These are phyloP conservation scores for Lagocephalus sceleratus DNA, from an alignment of 2,797 vertebrate species.

Conservation along the genomic window DNA sequence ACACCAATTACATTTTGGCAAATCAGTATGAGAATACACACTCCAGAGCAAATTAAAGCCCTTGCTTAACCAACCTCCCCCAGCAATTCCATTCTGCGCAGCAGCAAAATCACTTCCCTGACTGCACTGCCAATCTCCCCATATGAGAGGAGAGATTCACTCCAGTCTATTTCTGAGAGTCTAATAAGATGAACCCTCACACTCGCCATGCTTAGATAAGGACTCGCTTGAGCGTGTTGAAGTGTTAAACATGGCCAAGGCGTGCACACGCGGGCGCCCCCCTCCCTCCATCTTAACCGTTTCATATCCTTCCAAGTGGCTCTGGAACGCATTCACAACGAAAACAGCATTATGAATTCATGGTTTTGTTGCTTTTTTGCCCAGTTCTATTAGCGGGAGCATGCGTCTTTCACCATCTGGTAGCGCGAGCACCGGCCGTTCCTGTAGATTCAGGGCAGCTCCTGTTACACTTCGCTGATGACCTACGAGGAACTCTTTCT, in stretches of 20 bases:
- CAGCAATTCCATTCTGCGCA: slow-evolving; percentile 69
- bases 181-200: slow-evolving; percentile 73
- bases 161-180: slow-evolving; percentile 72
- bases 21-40: slow-evolving; percentile 74
- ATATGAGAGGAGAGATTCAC: slow-evolving; percentile 62
- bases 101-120: slow-evolving; percentile 71
- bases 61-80: slow-evolving; percentile 63
- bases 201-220: slow-evolving; percentile 67
- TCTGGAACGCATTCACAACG: slow-evolving; percentile 15
- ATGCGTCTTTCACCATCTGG: slow-evolving; percentile 2
- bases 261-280: slow-evolving; percentile 41
- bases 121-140: slow-evolving; percentile 70
- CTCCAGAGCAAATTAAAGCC: slow-evolving; percentile 78
- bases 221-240: slow-evolving; percentile 66
- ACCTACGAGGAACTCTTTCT: slow-evolving; percentile 22
- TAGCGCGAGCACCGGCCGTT: slow-evolving; percentile 17
- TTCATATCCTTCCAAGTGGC: slow-evolving; percentile 20
- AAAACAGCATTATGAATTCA: slow-evolving; percentile 22
- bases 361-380: slow-evolving; percentile 9
- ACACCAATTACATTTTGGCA: slow-evolving; percentile 77
- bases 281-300: slow-evolving; percentile 42
- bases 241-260: slow-evolving; percentile 68
- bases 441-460: slow-evolving; percentile 12
- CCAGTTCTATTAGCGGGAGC: slow-evolving; percentile 13
- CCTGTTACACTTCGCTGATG: slow-evolving; percentile 13